phyloP scores from a whole-genome alignment of 2,113 vertebrate species.

The Poeciliopsis turrubarensis region DNA sequence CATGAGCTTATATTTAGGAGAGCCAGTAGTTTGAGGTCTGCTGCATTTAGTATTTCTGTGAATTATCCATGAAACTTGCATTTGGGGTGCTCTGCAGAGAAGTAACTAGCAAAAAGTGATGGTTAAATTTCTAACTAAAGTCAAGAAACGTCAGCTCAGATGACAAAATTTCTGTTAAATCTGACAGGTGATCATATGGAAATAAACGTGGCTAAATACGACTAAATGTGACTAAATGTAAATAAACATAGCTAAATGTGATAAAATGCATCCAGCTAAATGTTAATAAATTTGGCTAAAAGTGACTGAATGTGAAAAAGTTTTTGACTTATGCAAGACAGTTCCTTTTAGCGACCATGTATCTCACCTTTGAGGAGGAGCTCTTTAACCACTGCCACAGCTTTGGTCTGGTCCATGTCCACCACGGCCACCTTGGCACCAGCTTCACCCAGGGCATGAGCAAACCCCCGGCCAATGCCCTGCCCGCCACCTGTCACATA shows the following conservation, averaged over 20 bases:
- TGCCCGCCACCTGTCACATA: slow-evolving; percentile 82
- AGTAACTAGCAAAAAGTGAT: too few species aligned
- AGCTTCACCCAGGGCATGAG: slow-evolving; percentile 81
- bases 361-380: slow-evolving; percentile 81
- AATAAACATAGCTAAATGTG: not conserved
- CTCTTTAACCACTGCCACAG: slow-evolving; percentile 75
- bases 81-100: too few species aligned
- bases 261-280: not conserved
- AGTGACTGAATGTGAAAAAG: not conserved
- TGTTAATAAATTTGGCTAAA: not conserved
- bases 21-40: too few species aligned
- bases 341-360: not conserved
- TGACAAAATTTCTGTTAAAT: too few species aligned
- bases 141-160: too few species aligned
- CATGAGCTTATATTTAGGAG: too few species aligned
- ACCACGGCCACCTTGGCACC: slow-evolving; percentile 82
- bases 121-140: too few species aligned
- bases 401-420: slow-evolving; percentile 80
- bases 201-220: not conserved
- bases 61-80: too few species aligned
- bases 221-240: not conserved
- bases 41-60: too few species aligned
- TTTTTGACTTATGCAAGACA: not conserved
- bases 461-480: slow-evolving; percentile 83
- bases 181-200: not conserved